These are phyloP conservation scores for Labeo rohita DNA, from an alignment of 2,113 vertebrate species.

Conservation along the genomic window DNA sequence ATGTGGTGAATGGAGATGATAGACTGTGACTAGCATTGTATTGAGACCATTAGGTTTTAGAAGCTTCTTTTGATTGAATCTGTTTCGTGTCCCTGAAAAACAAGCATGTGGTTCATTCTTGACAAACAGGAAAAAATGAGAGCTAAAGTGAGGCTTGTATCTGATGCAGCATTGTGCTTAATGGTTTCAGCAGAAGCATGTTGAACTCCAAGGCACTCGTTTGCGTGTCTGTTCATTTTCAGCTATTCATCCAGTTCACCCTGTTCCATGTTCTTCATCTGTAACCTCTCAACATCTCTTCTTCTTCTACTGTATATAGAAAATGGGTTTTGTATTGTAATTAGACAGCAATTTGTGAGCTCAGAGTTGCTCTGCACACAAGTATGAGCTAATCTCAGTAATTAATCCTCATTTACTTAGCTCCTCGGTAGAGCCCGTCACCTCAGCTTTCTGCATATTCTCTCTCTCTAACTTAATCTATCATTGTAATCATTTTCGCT, in stretches of 20 bases:
- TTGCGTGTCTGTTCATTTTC: background rate
- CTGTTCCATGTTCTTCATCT: conserved; percentile 24
- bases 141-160: background rate
- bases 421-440: conserved; percentile 16
- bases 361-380: conserved; percentile 45
- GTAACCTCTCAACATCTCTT: conserved; percentile 7
- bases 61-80: conserved; percentile 28
- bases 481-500: conserved; percentile 33
- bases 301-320: conserved; percentile 14
- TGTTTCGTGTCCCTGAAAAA: conserved; percentile 22
- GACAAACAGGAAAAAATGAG: background rate
- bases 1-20: conserved; percentile 24
- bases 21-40: conserved; percentile 36
- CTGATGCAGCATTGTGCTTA: background rate
- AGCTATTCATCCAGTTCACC: background rate
- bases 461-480: conserved; percentile 28
- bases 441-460: conserved; percentile 16
- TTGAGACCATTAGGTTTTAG: conserved; percentile 41
- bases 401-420: conserved; percentile 54
- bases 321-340: conserved; percentile 47
- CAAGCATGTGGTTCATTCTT: conserved; percentile 24
- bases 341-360: conserved; percentile 37
- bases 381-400: conserved; percentile 48
- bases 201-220: background rate
- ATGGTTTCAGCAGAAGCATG: background rate